These are phyloP conservation scores for Porites lutea DNA, from an alignment of 64 coral and sea anemone species.

Conservation along the genomic window DNA sequence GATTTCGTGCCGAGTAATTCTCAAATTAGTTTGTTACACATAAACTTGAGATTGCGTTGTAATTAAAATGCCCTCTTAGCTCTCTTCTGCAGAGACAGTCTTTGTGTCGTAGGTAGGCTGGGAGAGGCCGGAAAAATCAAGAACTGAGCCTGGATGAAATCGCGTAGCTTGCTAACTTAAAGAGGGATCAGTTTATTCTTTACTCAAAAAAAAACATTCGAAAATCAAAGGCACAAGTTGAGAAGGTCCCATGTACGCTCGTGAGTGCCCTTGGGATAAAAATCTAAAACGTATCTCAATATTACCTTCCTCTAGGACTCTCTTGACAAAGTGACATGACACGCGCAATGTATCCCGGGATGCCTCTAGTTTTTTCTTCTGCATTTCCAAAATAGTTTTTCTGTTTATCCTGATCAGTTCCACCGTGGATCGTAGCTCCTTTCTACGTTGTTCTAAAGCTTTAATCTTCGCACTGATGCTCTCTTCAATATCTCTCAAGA, in stretches of 20 bases:
- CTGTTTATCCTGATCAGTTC: conserved; percentile 62
- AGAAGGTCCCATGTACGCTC: background rate
- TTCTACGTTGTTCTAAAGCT: conserved; percentile 66
- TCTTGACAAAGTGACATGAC: conserved; percentile 73
- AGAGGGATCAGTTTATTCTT: too few species aligned
- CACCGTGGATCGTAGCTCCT: conserved; percentile 43
- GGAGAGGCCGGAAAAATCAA: too few species aligned
- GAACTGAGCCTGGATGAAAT: too few species aligned
- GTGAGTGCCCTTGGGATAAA: background rate
- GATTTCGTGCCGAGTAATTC: too few species aligned
- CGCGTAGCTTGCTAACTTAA: too few species aligned
- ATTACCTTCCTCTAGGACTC: conserved; percentile 76
- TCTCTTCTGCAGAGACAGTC: too few species aligned
- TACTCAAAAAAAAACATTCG: too few species aligned
- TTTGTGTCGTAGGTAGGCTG: too few species aligned
- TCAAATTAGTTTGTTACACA: too few species aligned
- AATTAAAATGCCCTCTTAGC: too few species aligned
- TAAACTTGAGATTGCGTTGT: too few species aligned
- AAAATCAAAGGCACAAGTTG: too few species aligned
- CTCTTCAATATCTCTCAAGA: conserved; percentile 65
- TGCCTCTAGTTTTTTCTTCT: conserved; percentile 44
- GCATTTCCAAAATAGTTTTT: conserved; percentile 61
- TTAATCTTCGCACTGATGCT: conserved; percentile 46
- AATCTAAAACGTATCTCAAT: background rate
- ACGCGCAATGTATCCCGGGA: conserved; percentile 56